phyloP scores from a whole-genome alignment of 1,140 invertebrate species.

The Ceratitis capitata region DNA sequence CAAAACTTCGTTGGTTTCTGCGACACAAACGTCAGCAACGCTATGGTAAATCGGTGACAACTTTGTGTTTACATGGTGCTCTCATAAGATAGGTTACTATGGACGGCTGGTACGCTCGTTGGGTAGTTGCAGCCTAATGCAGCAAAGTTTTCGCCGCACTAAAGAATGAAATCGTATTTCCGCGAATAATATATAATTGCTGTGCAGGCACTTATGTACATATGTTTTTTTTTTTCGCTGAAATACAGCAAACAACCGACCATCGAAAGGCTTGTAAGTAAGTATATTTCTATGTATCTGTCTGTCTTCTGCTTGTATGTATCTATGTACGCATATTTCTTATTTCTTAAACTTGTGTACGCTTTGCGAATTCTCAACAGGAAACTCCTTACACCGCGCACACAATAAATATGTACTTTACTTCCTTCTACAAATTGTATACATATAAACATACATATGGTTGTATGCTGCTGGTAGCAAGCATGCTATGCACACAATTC shows the following conservation, averaged over 20 bases:
- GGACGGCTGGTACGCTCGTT: too few relatives aligned
- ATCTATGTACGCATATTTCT: not conserved
- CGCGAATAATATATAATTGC: not conserved
- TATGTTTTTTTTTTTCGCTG: not conserved
- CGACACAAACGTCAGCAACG: too few relatives aligned
- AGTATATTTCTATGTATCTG: not conserved
- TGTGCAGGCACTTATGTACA: constrained; percentile 9
- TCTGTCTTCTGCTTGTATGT: not conserved
- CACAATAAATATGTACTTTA: not conserved
- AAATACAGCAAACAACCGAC: not conserved
- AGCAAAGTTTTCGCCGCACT: too few relatives aligned
- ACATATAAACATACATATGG: too few relatives aligned
- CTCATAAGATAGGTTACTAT: too few relatives aligned
- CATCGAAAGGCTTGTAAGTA: not conserved
- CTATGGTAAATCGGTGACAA: too few relatives aligned
- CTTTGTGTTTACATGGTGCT: too few relatives aligned
- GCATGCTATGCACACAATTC: not conserved
- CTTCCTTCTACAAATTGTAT: too few relatives aligned
- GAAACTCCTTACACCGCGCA: not conserved
- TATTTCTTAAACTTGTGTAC: not conserved
- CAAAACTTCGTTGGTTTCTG: too few relatives aligned
- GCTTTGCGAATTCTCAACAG: not conserved
- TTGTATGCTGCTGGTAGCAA: too few relatives aligned
- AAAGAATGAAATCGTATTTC: too few relatives aligned
- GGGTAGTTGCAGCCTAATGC: too few relatives aligned